phyloP scores from a whole-genome alignment of 2,113 vertebrate species.

The Pipa parva region DNA sequence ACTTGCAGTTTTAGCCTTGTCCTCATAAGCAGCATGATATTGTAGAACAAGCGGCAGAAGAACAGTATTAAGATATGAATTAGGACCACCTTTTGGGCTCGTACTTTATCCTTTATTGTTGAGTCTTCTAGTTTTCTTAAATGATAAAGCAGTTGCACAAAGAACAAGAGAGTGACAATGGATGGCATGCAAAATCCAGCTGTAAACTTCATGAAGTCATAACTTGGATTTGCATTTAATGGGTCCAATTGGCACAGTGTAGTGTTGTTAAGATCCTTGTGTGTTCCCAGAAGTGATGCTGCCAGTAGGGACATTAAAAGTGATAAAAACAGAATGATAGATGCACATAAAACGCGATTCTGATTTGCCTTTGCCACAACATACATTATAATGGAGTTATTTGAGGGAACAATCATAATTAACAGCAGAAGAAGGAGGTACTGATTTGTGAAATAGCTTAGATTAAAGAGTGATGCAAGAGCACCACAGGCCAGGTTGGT shows the following conservation, averaged over 20 bases:
- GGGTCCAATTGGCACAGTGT: conserved; percentile 62
- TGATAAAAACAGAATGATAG: conserved; percentile 46
- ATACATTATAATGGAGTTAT: conserved; percentile 36
- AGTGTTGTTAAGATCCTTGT: background rate
- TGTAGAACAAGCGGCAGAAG: conserved; percentile 61
- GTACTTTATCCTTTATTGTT: conserved; percentile 42
- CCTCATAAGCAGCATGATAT: conserved; percentile 53
- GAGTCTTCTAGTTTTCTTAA: conserved; percentile 30
- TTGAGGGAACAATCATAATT: conserved; percentile 44
- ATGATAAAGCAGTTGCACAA: conserved; percentile 44
- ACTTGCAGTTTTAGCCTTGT: conserved; percentile 38
- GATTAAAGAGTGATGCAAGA: conserved; percentile 68
- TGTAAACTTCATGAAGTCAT: conserved; percentile 61
- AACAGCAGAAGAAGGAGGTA: conserved; percentile 54
- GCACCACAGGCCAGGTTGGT: conserved; percentile 56
- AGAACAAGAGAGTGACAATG: conserved; percentile 50
- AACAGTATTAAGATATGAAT: conserved; percentile 29
- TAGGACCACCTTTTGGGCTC: conserved; percentile 37
- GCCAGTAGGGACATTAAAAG: conserved; percentile 52
- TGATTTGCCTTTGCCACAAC: conserved; percentile 24
- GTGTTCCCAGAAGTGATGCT: conserved; percentile 55
- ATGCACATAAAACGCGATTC: conserved; percentile 34
- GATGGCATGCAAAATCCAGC: conserved; percentile 62
- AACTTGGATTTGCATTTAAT: conserved; percentile 48
- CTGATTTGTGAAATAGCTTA: conserved; percentile 60